Conservation (phyloP, 2,113 vertebrate genomes). For the Craseonycteris thonglongyai region DNA sequence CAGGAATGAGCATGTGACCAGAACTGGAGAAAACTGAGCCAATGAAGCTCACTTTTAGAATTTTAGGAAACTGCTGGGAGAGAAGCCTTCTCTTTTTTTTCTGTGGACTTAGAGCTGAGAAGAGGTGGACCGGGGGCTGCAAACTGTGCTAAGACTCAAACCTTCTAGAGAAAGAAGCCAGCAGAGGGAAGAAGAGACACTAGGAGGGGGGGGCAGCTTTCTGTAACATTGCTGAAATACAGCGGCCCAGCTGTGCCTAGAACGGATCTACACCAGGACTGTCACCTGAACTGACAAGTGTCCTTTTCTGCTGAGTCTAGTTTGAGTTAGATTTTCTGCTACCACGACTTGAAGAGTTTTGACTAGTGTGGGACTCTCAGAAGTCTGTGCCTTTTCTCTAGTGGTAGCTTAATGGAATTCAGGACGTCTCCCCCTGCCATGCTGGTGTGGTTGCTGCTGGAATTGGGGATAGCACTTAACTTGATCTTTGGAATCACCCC, state of each 20-base stretch:
- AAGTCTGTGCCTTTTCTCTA: background rate
- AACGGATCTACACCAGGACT: background rate
- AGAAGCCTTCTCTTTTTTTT: background rate
- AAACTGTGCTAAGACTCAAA: background rate
- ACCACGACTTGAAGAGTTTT: background rate
- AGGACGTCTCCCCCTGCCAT: background rate
- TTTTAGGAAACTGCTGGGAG: background rate
- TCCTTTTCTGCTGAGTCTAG: background rate
- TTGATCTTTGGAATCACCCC: background rate
- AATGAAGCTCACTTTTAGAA: background rate
- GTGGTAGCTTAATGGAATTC: background rate
- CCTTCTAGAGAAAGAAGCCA: background rate
- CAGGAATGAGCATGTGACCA: background rate
- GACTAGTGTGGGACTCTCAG: background rate
- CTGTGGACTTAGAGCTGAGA: background rate
- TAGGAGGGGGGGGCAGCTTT: background rate
- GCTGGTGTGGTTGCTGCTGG: background rate
- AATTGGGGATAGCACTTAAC: background rate
- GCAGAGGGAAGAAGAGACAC: background rate
- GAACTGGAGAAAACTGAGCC: background rate
- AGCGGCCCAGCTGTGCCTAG: background rate
- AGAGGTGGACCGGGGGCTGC: background rate
- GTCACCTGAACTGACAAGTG: background rate
- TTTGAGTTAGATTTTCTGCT: constrained; percentile 5
- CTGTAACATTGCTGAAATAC: background rate